phyloP scores from a whole-genome alignment of 2,113 vertebrate species.

The Ochotona princeps region DNA sequence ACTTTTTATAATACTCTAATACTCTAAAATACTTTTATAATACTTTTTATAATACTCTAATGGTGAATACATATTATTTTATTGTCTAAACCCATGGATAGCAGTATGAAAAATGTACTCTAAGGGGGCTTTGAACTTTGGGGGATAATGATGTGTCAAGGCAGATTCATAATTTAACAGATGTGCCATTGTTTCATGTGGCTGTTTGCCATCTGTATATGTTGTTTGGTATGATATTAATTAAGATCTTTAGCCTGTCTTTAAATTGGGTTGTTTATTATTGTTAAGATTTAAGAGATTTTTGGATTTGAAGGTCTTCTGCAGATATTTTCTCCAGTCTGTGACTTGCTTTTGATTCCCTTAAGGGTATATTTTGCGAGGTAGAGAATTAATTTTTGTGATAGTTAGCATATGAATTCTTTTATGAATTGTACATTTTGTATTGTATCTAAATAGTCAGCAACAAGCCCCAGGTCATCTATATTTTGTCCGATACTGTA shows the following conservation, averaged over 20 bases:
- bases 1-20: too few relatives aligned
- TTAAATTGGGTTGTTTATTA: neutral
- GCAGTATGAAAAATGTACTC: too few relatives aligned
- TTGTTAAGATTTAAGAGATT: neutral
- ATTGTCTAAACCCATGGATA: too few relatives aligned
- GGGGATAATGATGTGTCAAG: too few relatives aligned
- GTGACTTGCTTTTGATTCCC: neutral
- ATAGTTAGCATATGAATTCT: neutral
- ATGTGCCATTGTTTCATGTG: neutral
- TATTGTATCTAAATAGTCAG: neutral
- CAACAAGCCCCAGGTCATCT: neutral
- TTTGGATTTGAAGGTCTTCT: neutral
- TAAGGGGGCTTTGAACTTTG: too few relatives aligned
- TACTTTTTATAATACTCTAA: too few relatives aligned
- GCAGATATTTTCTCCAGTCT: neutral
- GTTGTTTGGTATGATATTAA: neutral
- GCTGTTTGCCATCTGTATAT: neutral
- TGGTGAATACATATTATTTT: too few relatives aligned
- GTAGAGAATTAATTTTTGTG: neutral
- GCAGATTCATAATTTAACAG: too few relatives aligned
- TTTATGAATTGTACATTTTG: neutral
- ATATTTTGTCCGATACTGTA: neutral
- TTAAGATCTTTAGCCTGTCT: neutral
- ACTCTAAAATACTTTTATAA: too few relatives aligned
- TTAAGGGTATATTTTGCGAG: neutral